A percentile compares a stretch with the other conserved stretches of the same genome.
These are phyloP conservation scores for Leptopterna dolabrata DNA, from an alignment of 2,888 invertebrate genomes.

Conservation along the genomic window DNA sequence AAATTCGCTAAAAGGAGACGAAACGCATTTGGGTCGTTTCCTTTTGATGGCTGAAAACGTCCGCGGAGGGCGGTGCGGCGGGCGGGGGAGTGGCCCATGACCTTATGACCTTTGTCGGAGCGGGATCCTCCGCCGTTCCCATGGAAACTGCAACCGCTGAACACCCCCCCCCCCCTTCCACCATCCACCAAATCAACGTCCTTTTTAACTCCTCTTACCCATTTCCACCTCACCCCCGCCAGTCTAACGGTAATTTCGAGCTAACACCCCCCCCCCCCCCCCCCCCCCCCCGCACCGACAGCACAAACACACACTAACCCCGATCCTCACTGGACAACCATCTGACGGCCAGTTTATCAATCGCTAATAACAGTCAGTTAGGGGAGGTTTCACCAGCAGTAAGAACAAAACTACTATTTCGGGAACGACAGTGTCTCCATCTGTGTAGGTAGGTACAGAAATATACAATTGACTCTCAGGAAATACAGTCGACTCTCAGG, in stretches of 20 bases:
- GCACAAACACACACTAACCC: too few species aligned
- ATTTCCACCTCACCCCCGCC: not conserved
- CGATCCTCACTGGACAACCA: too few species aligned
- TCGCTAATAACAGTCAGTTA: too few species aligned
- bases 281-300: not conserved
- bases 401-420: too few species aligned
- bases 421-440: too few species aligned
- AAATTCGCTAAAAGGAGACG: too few species aligned
- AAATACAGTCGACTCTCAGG: too few species aligned
- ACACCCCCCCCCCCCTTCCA: not conserved
- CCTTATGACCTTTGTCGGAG: conserved; percentile 56
- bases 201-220: not conserved
- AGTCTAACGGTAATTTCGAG: not conserved
- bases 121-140: conserved; percentile 48
- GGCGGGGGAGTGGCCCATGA: conserved; percentile 49
- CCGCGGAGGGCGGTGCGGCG: conserved; percentile 12
- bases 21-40: not conserved
- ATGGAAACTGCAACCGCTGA: conserved; percentile 43
- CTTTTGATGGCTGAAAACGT: conserved; percentile 15
- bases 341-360: too few species aligned
- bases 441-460: too few species aligned
- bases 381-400: too few species aligned
- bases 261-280: not conserved
- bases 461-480: too few species aligned
- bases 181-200: not conserved